Conservation (phyloP, 2,888 invertebrate species). For the Alloplasta piceator region DNA sequence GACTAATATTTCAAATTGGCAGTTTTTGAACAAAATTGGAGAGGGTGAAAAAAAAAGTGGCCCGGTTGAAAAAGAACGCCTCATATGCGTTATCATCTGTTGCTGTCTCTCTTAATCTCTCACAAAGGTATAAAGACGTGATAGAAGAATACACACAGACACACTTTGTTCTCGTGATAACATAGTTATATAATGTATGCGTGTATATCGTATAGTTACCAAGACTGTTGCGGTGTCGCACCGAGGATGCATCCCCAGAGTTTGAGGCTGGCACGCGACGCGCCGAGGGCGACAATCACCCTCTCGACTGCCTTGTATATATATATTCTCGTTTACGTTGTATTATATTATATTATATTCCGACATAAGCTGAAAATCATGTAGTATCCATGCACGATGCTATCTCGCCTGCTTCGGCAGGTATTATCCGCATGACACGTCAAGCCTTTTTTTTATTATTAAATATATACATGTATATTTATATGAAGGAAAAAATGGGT, state of each 20-base stretch:
- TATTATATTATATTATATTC: conserved; percentile 22
- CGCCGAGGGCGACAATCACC: conserved; percentile 28
- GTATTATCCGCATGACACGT: conserved; percentile 8
- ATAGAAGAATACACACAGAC: neutral
- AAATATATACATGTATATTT: neutral
- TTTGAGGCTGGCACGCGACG: conserved; percentile 44
- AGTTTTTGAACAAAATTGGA: too few species aligned
- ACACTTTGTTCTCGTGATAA: conserved; percentile 32
- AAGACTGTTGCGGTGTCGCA: conserved; percentile 19
- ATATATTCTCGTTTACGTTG: neutral
- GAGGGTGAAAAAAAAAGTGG: too few species aligned
- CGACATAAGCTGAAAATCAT: conserved; percentile 36
- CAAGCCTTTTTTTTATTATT: conserved; percentile 4
- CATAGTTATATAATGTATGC: conserved; percentile 1
- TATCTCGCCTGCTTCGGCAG: conserved; percentile 25
- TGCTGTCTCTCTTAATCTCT: conserved; percentile 22
- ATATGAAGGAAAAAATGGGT: neutral
- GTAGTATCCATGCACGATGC: conserved; percentile 4
- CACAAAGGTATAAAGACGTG: conserved; percentile 16
- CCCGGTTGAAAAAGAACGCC: too few species aligned
- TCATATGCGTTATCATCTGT: neutral
- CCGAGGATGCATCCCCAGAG: conserved; percentile 30
- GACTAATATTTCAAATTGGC: too few species aligned
- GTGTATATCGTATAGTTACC: conserved; percentile 28
- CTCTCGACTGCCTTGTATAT: conserved; percentile 1